Conservation (phyloP, 2,888 invertebrate species). For the Nudaria mundana region DNA sequence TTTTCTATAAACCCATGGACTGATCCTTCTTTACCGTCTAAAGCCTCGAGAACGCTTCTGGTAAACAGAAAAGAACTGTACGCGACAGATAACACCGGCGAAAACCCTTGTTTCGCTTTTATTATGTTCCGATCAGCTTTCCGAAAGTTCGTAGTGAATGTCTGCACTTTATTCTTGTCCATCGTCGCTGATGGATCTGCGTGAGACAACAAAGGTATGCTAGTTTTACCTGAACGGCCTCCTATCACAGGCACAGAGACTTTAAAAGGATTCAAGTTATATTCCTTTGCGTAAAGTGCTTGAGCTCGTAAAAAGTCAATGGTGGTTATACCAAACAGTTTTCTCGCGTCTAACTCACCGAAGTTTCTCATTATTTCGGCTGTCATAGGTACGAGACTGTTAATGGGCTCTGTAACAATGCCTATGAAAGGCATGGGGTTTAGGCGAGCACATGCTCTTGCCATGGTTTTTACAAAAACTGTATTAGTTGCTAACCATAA, state of each 20-base stretch:
- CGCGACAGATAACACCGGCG: slow-evolving; percentile 83
- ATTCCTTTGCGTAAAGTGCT: slow-evolving; percentile 85
- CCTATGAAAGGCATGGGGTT: slow-evolving; percentile 61
- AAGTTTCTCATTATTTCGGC: slow-evolving; percentile 60
- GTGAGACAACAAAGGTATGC: slow-evolving; percentile 89
- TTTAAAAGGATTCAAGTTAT: slow-evolving; percentile 82
- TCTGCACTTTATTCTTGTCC: slow-evolving; percentile 60
- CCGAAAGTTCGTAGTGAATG: slow-evolving; percentile 66
- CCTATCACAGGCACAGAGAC: slow-evolving; percentile 89
- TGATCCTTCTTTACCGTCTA: slow-evolving; percentile 42
- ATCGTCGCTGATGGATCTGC: slow-evolving; percentile 78
- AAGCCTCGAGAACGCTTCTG: slow-evolving; percentile 75
- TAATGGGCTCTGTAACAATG: slow-evolving; percentile 70
- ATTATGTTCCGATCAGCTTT: slow-evolving; percentile 83
- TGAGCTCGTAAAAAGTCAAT: slow-evolving; percentile 88
- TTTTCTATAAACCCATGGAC: slow-evolving; percentile 59
- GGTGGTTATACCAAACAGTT: slow-evolving; percentile 87
- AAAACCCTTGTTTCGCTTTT: slow-evolving; percentile 82
- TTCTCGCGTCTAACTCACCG: slow-evolving; percentile 81
- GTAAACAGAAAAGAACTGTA: slow-evolving; percentile 83
- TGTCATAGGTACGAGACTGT: slow-evolving; percentile 66
- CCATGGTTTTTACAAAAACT: slow-evolving; percentile 53
- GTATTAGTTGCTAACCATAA: slow-evolving; percentile 80
- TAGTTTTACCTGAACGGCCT: slow-evolving; percentile 87
- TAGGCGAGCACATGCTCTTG: slow-evolving; percentile 45